Conservation (phyloP, 1,140 invertebrate genomes). For the Subanguina moxae region DNA sequence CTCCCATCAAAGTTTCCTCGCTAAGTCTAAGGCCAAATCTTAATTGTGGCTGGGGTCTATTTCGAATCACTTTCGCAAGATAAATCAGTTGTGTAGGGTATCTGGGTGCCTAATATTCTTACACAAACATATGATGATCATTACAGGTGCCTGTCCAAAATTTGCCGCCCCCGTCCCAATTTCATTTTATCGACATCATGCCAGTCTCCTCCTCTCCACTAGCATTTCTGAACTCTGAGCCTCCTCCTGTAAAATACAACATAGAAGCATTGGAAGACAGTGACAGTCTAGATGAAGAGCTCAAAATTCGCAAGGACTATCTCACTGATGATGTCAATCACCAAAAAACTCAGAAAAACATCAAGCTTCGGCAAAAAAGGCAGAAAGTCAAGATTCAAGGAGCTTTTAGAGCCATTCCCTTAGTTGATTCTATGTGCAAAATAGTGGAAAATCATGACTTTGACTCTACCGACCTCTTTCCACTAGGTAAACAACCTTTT, state of each 20-base stretch:
- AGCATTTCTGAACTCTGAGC: neutral
- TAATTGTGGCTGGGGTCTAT: no score
- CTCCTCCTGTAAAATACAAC: constrained; percentile 4
- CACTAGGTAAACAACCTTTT: constrained; percentile 26
- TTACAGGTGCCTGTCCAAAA: neutral
- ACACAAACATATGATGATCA: neutral
- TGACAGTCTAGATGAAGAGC: constrained; percentile 22
- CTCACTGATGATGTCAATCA: neutral
- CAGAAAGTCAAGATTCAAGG: constrained; percentile 40
- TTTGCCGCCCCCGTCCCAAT: neutral
- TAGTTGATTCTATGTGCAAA: constrained; percentile 46
- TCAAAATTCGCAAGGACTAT: constrained; percentile 30
- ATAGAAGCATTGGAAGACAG: constrained; percentile 7
- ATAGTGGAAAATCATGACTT: constrained; percentile 41
- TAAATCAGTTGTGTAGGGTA: no score
- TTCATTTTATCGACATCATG: neutral
- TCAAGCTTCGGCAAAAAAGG: constrained; percentile 39
- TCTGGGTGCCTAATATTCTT: no score
- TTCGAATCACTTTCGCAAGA: no score
- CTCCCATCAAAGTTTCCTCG: no score
- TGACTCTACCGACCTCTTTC: constrained; percentile 44
- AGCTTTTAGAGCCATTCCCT: constrained; percentile 33
- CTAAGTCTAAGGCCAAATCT: no score
- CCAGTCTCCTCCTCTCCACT: neutral
- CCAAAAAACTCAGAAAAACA: constrained; percentile 34